Evolutionary conservation across 2,888 invertebrate species (phyloP).

Genomic region (Habroteleia sp.): DNA sequence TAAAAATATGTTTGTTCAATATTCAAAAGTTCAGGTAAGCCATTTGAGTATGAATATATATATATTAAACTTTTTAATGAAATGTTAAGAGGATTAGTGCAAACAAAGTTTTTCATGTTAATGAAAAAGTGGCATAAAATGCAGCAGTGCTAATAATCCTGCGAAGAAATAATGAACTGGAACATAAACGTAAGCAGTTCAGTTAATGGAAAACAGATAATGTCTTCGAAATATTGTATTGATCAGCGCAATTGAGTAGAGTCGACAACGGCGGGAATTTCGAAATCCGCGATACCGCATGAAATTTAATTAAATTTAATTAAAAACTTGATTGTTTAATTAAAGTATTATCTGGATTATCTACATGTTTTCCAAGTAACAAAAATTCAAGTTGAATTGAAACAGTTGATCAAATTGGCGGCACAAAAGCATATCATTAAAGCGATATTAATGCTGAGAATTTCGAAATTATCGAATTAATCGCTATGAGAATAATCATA

Average conservation of each 20-base stretch:
- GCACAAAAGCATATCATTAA: too few relatives aligned
- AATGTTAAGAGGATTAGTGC: constrained; percentile 30
- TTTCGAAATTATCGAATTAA: too few relatives aligned
- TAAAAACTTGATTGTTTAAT: constrained; percentile 5
- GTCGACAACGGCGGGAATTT: too few relatives aligned
- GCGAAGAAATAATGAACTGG: constrained; percentile 25
- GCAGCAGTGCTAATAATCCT: constrained; percentile 20
- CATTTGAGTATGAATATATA: constrained; percentile 19
- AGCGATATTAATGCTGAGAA: too few relatives aligned
- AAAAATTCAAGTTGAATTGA: not conserved
- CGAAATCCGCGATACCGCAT: not conserved
- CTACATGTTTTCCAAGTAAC: too few relatives aligned
- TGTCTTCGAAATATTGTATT: constrained; percentile 9
- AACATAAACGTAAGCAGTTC: constrained; percentile 24
- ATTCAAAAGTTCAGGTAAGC: constrained; percentile 10
- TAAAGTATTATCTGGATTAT: not conserved
- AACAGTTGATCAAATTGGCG: too few relatives aligned
- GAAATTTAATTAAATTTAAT: constrained; percentile 31
- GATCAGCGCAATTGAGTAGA: constrained; percentile 18
- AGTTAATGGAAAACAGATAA: constrained; percentile 29
- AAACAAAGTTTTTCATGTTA: constrained; percentile 31
- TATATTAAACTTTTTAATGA: constrained; percentile 49
- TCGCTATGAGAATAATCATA: too few relatives aligned
- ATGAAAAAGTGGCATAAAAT: constrained; percentile 35
- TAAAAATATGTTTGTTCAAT: constrained; percentile 20